Conservation (phyloP, 2,888 invertebrate species). For the Eulithis prunata region DNA sequence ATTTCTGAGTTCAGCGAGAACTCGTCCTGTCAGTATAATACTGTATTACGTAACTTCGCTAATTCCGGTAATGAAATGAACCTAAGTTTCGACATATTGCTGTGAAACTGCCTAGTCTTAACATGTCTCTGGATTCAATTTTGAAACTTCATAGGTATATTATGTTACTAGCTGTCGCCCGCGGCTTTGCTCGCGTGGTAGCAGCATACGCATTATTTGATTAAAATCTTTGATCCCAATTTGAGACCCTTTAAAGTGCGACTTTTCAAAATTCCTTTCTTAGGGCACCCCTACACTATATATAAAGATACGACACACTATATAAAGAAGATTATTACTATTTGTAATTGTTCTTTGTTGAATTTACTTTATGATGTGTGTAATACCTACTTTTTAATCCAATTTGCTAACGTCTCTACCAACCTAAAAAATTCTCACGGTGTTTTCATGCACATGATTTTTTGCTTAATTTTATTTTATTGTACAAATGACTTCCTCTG, state of each 20-base stretch:
- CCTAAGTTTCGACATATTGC: constrained; percentile 11
- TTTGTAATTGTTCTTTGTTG: not conserved
- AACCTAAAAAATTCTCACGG: constrained; percentile 16
- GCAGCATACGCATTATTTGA: no score
- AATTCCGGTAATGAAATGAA: constrained; percentile 18
- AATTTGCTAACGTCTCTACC: no score
- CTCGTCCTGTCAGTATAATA: not conserved
- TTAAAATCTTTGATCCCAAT: no score
- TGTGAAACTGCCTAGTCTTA: constrained; percentile 2
- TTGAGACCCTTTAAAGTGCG: no score
- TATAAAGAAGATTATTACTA: no score
- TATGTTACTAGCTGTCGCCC: no score
- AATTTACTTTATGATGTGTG: no score
- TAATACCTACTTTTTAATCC: no score
- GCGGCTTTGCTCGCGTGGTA: no score
- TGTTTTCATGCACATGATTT: constrained; percentile 8
- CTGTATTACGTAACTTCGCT: constrained; percentile 14
- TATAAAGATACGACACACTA: no score
- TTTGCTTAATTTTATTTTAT: constrained; percentile 20
- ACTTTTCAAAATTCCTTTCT: no score
- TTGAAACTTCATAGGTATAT: not conserved
- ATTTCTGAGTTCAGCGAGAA: not conserved
- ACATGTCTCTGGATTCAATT: constrained; percentile 10
- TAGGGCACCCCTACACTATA: no score
- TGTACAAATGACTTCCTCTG: constrained; percentile 13